Base-by-base conservation (phyloP, 2,113 vertebrate species). In the Hystrix brachyura region DNA sequence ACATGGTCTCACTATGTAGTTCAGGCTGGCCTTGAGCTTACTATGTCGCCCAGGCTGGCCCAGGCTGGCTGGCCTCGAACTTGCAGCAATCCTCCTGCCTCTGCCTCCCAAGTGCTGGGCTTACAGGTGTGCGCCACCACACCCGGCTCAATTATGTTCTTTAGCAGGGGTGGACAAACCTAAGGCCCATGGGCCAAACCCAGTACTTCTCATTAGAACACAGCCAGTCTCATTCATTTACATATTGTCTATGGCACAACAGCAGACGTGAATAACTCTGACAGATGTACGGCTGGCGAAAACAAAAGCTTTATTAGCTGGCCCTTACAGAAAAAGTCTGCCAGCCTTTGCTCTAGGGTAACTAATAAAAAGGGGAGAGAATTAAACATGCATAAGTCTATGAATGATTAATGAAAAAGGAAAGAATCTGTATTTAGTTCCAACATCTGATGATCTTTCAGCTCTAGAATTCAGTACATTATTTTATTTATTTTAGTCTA, bases 391-490 rank as follows among this genome's bases (percentile, higher is more conserved):
- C 17, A 12, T 59, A 69, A 76, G 25, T 91, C 19, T 83, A 86
- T 43, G 12, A 90, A 94, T 90, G 9, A 91, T 43, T 94, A 85
- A 76, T 60, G 85, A 94, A 80, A 74, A 87, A 94, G 21, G 1
- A 81, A 53, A 95, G 18, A 87, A 5, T 82, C 53, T 91, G 46
- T 43, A 94, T 38, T 94, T 87, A 95, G 53, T 72, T 17, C 34
- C 38, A 94, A 76, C 11, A 95, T 59, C 46, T 80, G 29, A 96
- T 90, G 25, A 96, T 90, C n/a, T 91, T 91, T 95, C 12, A 92
- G n/a, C 27, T 94, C 72, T 89, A 89, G 29, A 95, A 97, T 94
- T 95, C 6, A 94, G 64, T 93, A 25, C 21, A 91, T 27, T 89
- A 92, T 55, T 94, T 11, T 79, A 87, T 27, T 27, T 89, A 92